Percentiles rank a stretch among this genome's conserved stretches.
Evolutionary conservation across 1,140 invertebrate genomes (phyloP).

Genomic region (Lasaia peninsularis): DNA sequence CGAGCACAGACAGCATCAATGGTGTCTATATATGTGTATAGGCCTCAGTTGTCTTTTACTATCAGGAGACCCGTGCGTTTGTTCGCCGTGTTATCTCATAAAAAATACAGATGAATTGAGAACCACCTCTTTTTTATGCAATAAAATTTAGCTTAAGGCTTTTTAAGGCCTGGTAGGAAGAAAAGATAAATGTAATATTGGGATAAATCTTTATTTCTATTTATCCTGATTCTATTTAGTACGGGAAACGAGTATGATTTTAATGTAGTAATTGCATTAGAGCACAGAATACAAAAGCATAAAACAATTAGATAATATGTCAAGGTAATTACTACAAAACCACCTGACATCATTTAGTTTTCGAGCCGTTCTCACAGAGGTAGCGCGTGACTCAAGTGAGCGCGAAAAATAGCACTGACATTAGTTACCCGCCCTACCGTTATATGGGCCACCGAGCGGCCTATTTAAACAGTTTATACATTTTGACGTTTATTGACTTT

Average conservation of each 20-base stretch:
- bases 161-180: no score
- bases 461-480: constrained; percentile 35
- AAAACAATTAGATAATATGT: constrained; percentile 19
- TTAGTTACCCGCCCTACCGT: constrained; percentile 55
- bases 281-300: neutral
- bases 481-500: constrained; percentile 33
- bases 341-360: constrained; percentile 38
- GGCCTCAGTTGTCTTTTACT: no score
- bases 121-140: no score
- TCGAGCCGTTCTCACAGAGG: constrained; percentile 30
- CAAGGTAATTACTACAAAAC: constrained; percentile 37
- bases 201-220: no score
- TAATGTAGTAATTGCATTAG: neutral
- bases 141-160: no score
- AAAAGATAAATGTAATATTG: no score
- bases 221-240: no score
- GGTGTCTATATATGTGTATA: no score
- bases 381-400: constrained; percentile 33
- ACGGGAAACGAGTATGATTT: neutral
- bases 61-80: no score
- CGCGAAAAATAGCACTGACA: constrained; percentile 60
- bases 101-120: no score
- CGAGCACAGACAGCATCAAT: no score
- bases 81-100: no score
- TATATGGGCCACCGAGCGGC: constrained; percentile 36